These are phyloP conservation scores for Eristalis tenax DNA, from an alignment of 2,888 invertebrate species.

Conservation along the genomic window DNA sequence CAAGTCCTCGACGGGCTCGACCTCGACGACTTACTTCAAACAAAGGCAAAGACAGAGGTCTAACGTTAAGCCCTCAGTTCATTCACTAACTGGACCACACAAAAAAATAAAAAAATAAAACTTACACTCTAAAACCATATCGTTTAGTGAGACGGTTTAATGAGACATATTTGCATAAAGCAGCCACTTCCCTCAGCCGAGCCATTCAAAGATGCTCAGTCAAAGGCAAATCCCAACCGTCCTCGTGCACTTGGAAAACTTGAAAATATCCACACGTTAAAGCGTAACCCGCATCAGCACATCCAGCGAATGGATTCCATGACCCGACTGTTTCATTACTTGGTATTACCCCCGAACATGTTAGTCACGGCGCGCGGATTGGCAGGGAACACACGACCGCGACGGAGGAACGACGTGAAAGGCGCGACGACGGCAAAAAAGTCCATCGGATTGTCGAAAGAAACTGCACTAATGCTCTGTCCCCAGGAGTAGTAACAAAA, in stretches of 20 bases:
- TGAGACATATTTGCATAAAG: too few species aligned
- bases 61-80: too few species aligned
- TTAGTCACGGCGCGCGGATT: constrained; percentile 50
- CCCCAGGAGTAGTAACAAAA: constrained; percentile 30
- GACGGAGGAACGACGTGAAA: neutral
- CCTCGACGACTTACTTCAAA: too few species aligned
- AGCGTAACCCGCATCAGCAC: constrained; percentile 18
- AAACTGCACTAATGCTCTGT: constrained; percentile 52
- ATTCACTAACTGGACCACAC: too few species aligned
- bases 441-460: constrained; percentile 22
- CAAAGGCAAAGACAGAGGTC: too few species aligned
- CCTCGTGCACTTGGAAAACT: neutral
- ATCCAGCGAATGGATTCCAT: constrained; percentile 23
- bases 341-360: constrained; percentile 40
- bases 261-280: constrained; percentile 2
- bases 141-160: too few species aligned
- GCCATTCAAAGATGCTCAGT: too few species aligned
- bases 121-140: too few species aligned
- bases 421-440: constrained; percentile 11
- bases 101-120: too few species aligned
- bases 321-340: constrained; percentile 43
- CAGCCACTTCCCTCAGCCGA: too few species aligned
- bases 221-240: neutral
- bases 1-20: too few species aligned
- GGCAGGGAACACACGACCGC: constrained; percentile 7